phyloP scores from a whole-genome alignment of 2,113 vertebrate species.

The Gracilinanus agilis region DNA sequence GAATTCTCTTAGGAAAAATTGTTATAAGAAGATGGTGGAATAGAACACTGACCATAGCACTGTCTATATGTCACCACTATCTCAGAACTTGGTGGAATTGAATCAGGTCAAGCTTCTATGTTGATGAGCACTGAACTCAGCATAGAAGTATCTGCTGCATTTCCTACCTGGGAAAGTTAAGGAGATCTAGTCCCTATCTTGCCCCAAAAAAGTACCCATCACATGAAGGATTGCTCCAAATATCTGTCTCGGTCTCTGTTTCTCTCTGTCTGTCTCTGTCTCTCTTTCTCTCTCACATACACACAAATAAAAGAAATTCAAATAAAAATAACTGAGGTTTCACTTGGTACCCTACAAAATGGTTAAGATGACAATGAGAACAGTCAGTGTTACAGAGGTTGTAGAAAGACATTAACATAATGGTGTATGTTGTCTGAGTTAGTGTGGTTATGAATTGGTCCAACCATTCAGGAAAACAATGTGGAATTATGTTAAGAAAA shows the following conservation, averaged over 20 bases:
- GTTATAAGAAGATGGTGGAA: neutral
- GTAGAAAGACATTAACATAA: neutral
- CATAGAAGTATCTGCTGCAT: neutral
- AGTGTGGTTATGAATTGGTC: neutral
- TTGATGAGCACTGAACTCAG: neutral
- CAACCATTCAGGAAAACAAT: neutral
- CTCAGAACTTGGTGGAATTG: too few relatives aligned
- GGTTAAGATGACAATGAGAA: neutral
- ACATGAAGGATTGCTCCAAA: neutral
- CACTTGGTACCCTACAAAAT: neutral
- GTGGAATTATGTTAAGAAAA: neutral
- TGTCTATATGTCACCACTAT: neutral
- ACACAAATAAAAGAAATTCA: neutral
- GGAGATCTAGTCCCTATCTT: neutral
- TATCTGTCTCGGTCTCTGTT: too few relatives aligned
- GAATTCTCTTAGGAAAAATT: neutral
- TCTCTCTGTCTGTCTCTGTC: too few relatives aligned
- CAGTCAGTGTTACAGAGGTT: neutral
- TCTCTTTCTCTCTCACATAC: neutral
- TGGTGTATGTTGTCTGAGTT: too few relatives aligned
- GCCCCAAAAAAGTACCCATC: too few relatives aligned
- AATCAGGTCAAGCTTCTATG: neutral
- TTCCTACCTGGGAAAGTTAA: neutral
- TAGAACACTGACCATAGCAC: neutral
- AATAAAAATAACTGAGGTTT: neutral